Base-by-base conservation (phyloP, 2,888 invertebrate species). In the Teleiodes luculella region DNA sequence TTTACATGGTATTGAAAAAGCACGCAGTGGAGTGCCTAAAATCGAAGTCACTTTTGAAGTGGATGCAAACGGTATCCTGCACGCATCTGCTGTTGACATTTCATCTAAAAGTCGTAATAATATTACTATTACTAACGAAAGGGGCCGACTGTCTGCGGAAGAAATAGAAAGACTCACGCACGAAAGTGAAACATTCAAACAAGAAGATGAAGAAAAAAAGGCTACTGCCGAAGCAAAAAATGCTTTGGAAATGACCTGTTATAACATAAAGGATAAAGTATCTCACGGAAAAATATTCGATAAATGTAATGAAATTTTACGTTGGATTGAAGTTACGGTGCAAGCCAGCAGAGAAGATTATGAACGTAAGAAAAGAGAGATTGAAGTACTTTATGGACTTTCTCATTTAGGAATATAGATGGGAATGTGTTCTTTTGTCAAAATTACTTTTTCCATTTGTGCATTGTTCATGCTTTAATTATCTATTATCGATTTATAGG, bases 1-100 rank as follows among this genome's bases (percentile, higher is more conserved):
- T 61, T 69, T 91, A 53, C 89, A 89, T 3, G 93, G 93, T 13
- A 92, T 93, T 36, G 91, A 92, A 16, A 92, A 91, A 5, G 92
- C 92, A 13, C 92, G 92, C 0, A 78, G 92, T 45, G 92, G 92
- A n/a, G 84, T 24, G 8, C 24, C 43, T 35, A 13, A 11, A n/a
- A n/a, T 28, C 11, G 18, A 43, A 24, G 24, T 43, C 1, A 43
- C 43, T 4, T 43, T 24, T 24, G 43, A 43, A 28, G n/a, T 43
- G n/a, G 43, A 43, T 43, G 24, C 43, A n/a, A 24, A 43, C 28
- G 43, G 43, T 4, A 43, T 43, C 24, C 24, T 43, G 1, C 89
- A 36, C 91, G 84, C 52, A 93, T 91, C 7, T 89, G 80, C 57
- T 92, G 92, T 59, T 88, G 24, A 43, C 16, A 2, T 18, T 13